Evolutionary conservation across 2,888 invertebrate genomes (phyloP), one percentile per base, ranked within the genome.

Genomic region (Drepanosiphum platanoidis): DNA sequence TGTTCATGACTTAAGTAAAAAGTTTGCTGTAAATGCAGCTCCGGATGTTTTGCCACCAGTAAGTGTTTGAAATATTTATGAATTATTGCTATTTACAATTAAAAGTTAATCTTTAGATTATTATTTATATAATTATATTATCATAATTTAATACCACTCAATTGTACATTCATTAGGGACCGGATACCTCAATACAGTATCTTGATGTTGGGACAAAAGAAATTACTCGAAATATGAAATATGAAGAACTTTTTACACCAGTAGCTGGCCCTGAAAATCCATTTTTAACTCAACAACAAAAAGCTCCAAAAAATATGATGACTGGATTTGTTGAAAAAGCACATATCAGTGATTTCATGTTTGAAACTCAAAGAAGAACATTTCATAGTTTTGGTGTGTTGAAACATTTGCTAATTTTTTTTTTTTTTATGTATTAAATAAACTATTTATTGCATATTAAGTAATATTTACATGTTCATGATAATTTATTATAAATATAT

Each of bases 291-390:
- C 93, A 95, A 89, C 97, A 97, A 89, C 95, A 97, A 91, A 93
- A 92, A 87, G 95, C 98, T 0, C 91, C 92, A 9, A 94, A 96
- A 89, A 99, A 99, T 89, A 97, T 95, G 88, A 91, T 99, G 18
- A 94, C 98, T 0, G 99, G 99, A 0, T 97, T 93, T 90, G 96
- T 98, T 0, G 99, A 99, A 89, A 94, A 95, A 87, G 97, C 98
- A 0, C 97, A 98, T 90, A 94, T 99, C 78, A 98, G 95, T 90
- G 95, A 96, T 88, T 99, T 99, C 90, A 96, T 98, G 88, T 99
- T 99, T 92, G 99, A 99, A 90, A 97, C 96, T 89, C 98, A 99
- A 89, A 92, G 98, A 86, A 91, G 97, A 88, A 98, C 98, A 30
- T 99, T 99, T 90, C 93, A 94, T 61, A 97, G 97, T 89, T 98